Percentiles rank a stretch among this genome's conserved stretches.
These are phyloP conservation scores for Psettodes erumei DNA, from an alignment of 2,113 vertebrate genomes.

Conservation along the genomic window DNA sequence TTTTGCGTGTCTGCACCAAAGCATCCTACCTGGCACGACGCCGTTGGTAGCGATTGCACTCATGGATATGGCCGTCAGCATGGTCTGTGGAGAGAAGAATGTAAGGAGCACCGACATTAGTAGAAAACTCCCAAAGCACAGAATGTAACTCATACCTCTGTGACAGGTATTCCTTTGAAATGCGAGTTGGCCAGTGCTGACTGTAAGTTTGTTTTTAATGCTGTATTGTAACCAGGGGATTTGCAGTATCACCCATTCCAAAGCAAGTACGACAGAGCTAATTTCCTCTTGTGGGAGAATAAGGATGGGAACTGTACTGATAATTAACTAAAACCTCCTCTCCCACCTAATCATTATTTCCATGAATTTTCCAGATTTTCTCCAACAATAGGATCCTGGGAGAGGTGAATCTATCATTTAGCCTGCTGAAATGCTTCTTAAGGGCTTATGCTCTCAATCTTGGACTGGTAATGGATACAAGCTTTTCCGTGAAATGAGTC, in stretches of 20 bases:
- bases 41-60: conserved; percentile 98
- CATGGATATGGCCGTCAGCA: conserved; percentile 98
- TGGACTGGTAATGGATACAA: conserved; percentile 51
- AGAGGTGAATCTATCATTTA: conserved; percentile 26
- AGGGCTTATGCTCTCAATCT: conserved; percentile 45
- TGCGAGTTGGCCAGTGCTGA: background rate
- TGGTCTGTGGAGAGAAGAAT: conserved; percentile 83
- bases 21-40: conserved; percentile 90
- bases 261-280: background rate
- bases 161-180: background rate
- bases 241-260: background rate
- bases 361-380: background rate
- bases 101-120: background rate
- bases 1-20: background rate
- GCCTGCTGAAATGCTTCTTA: conserved; percentile 43
- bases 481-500: conserved; percentile 59
- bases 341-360: background rate
- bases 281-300: background rate
- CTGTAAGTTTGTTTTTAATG: background rate
- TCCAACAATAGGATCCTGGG: conserved; percentile 1
- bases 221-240: background rate
- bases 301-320: background rate
- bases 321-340: background rate
- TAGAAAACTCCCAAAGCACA: background rate
- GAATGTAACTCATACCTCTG: background rate